Evolutionary conservation across 2,797 vertebrate species (phyloP).

Genomic region (Acipenser ruthenus): DNA sequence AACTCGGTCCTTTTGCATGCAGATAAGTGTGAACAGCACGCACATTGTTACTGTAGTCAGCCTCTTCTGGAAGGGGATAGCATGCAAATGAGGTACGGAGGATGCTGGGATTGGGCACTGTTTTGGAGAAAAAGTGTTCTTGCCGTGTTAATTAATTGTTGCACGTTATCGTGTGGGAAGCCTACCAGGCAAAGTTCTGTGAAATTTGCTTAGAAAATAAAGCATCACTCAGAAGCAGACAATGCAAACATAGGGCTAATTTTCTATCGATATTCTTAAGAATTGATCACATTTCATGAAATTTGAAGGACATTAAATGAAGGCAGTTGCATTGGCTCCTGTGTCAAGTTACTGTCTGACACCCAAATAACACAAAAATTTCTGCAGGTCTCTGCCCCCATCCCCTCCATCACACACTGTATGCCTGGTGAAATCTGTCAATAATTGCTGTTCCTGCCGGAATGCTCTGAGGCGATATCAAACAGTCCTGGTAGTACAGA

Average conservation of each 20-base stretch:
- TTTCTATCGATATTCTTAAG: conserved; percentile 19
- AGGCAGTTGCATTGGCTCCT: conserved; percentile 41
- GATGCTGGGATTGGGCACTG: no score
- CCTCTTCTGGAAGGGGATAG: no score
- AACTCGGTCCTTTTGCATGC: no score
- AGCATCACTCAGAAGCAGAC: background rate
- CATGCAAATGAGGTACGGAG: no score
- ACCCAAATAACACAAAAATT: conserved; percentile 39
- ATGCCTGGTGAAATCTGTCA: conserved; percentile 36
- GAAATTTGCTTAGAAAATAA: no score
- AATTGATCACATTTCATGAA: conserved; percentile 34
- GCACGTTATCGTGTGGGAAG: no score
- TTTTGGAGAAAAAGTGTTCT: no score
- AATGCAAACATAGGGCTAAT: conserved; percentile 22
- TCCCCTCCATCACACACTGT: conserved; percentile 25
- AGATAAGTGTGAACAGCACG: no score
- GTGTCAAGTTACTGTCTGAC: conserved; percentile 44
- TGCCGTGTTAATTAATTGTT: no score
- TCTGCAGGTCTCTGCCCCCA: conserved; percentile 39
- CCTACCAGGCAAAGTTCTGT: no score
- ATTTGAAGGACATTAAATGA: conserved; percentile 42
- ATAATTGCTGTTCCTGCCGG: conserved; percentile 40
- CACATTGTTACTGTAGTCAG: no score
- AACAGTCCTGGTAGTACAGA: conserved; percentile 42
- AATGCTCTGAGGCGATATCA: conserved; percentile 46